Percentiles rank a stretch among this genome's conserved stretches.
Conservation (phyloP, 1,140 invertebrate genomes). For the Radopholus similis region DNA sequence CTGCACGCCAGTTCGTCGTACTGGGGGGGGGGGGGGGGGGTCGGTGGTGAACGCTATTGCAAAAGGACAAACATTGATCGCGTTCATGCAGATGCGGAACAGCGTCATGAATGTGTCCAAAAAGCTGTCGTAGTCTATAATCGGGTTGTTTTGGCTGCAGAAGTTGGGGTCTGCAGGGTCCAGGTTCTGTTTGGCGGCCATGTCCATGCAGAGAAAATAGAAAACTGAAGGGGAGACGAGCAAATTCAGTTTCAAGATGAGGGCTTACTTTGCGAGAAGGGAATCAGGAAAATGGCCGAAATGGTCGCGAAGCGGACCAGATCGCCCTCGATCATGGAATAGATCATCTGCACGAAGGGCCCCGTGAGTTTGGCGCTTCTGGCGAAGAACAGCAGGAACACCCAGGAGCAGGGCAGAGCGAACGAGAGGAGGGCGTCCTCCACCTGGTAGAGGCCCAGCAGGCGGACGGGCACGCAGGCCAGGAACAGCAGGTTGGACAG, state of each 20-base stretch:
- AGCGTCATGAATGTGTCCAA: constrained; percentile 90
- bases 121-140: constrained; percentile 69
- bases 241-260: too few species aligned
- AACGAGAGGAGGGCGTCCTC: constrained; percentile 88
- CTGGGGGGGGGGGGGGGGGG: constrained; percentile 70
- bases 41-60: too few species aligned
- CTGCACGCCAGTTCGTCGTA: constrained; percentile 83
- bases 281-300: constrained; percentile 84
- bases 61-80: constrained; percentile 98
- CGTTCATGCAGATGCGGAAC: constrained; percentile 93
- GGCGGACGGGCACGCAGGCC: constrained; percentile 80
- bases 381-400: constrained; percentile 95
- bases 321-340: constrained; percentile 93
- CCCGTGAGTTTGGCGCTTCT: constrained; percentile 86
- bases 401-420: constrained; percentile 89
- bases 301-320: constrained; percentile 93
- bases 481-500: constrained; percentile 86
- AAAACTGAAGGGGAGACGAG: constrained; percentile 70
- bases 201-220: constrained; percentile 88
- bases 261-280: constrained; percentile 75
- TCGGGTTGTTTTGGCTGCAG: constrained; percentile 66
- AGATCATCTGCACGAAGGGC: constrained; percentile 97
- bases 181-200: constrained; percentile 68
- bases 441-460: constrained; percentile 70
- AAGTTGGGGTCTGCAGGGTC: constrained; percentile 60